phyloP scores from a whole-genome alignment of 2,797 vertebrate genomes.

The Channa striata region DNA sequence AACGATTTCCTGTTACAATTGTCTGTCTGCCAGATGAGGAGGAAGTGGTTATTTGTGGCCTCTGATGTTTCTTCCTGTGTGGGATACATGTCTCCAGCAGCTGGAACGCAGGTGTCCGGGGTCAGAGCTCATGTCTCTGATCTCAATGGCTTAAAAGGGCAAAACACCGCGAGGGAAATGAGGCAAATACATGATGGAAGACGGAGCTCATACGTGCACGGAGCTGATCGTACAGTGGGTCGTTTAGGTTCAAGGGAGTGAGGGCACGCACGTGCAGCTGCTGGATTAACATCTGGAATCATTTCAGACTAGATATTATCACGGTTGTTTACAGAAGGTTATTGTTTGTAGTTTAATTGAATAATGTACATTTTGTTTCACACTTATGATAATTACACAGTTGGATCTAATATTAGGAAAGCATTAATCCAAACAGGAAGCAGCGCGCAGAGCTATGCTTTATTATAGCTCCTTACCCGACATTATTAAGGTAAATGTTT shows the following conservation, averaged over 20 bases:
- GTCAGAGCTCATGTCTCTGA: slow-evolving; percentile 30
- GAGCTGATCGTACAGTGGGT: no score
- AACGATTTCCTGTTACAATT: background rate
- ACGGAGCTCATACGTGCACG: no score
- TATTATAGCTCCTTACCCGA: no score
- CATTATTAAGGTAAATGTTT: no score
- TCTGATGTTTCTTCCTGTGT: slow-evolving; percentile 23
- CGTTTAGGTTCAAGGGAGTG: no score
- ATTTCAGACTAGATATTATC: slow-evolving; percentile 3
- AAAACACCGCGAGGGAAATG: background rate
- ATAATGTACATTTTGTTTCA: background rate
- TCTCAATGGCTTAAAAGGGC: no score
- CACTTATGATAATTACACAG: no score
- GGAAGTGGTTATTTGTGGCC: slow-evolving; percentile 28
- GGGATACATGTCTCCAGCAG: slow-evolving; percentile 31
- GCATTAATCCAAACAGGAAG: no score
- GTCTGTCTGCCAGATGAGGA: background rate
- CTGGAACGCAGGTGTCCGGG: slow-evolving; percentile 40
- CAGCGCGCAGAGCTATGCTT: no score
- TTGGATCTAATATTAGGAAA: background rate
- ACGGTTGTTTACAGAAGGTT: background rate
- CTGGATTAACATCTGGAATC: no score
- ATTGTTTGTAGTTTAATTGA: background rate
- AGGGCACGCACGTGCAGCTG: no score
- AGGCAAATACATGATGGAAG: no score